Base-by-base conservation (phyloP, 2,113 vertebrate genomes). In the Microcebus jonahi region DNA sequence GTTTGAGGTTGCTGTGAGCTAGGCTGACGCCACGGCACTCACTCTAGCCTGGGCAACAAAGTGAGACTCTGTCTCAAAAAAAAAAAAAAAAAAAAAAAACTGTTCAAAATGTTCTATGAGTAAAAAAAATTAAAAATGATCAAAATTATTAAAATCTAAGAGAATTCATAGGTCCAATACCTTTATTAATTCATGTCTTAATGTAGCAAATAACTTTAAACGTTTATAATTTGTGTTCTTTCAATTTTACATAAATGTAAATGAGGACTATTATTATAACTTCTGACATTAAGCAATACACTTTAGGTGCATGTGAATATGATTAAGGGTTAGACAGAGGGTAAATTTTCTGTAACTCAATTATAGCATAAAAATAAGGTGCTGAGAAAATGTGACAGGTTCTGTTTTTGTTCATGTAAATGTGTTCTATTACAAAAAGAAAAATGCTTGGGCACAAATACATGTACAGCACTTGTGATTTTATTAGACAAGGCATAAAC, bases 301-400 rank as follows among this genome's bases (percentile, higher is more conserved):
- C 61, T 97, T 95, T 94, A 96, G 87, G 31, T 92, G 13, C 91
- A 91, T 95, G 95, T 75, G 77, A 97, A 93, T 96, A 96, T 91
- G 53, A 97, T 97, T 96, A 97, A 96, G 57, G 87, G 91, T 97
- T 97, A 97, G 34, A 94, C 87, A 83, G 75, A 95, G 63, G 89
- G 95, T 88, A 97, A 90, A 97, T 92, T 94, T 97, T 92, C 95
- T 97, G n/a, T 93, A 76, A 90, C 4, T 13, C 81, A 98, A 96
- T 97, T 97, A 97, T 91, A 97, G 57, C 65, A 94, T 97, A 96
- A 97, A 98, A 98, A 96, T 95, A 98, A 96, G 84, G 70, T 94
- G 11, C 92, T 79, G 81, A 75, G 23, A 85, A 94, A 97, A 94
- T 96, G 88, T 97, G 94, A 95, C 91, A 97, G 48, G 48, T 94